phyloP scores from a whole-genome alignment of 2,888 invertebrate species.

The Atrina japonica region DNA sequence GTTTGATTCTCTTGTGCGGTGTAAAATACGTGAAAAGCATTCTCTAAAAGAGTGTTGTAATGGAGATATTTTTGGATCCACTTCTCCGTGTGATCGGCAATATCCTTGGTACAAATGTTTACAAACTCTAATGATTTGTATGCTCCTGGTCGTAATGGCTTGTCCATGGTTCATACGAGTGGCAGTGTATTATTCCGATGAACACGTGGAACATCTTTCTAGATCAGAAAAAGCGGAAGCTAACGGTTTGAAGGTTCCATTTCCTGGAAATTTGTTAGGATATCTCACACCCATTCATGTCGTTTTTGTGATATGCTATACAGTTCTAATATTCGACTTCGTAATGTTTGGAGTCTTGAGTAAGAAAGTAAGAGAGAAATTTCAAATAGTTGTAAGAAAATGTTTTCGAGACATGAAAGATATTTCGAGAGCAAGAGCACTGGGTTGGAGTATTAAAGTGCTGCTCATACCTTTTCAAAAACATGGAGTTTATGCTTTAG shows the following conservation, averaged over 20 bases:
- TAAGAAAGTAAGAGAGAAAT: constrained; percentile 52
- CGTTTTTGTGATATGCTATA: constrained; percentile 70
- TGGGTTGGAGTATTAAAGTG: constrained; percentile 60
- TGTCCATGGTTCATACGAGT: constrained; percentile 69
- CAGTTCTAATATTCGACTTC: constrained; percentile 65
- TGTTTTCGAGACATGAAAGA: constrained; percentile 70
- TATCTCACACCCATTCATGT: constrained; percentile 73
- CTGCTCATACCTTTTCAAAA: constrained; percentile 71
- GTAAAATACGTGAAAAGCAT: constrained; percentile 66
- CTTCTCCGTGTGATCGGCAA: constrained; percentile 30
- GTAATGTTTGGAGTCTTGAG: constrained; percentile 57
- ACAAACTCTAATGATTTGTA: constrained; percentile 54
- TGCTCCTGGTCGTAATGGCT: constrained; percentile 59
- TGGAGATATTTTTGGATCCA: constrained; percentile 49
- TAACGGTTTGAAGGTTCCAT: constrained; percentile 38
- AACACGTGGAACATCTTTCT: constrained; percentile 57
- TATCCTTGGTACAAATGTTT: constrained; percentile 61
- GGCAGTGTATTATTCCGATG: constrained; percentile 65
- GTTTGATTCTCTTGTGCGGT: constrained; percentile 66
- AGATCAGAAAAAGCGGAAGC: neutral
- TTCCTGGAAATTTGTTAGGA: constrained; percentile 67
- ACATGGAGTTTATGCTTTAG: constrained; percentile 70
- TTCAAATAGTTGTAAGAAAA: constrained; percentile 58
- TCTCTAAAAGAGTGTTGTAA: constrained; percentile 65
- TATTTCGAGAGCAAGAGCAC: constrained; percentile 41